Evolutionary conservation across 2,797 vertebrate genomes (phyloP), one percentile per base, ranked within the genome.

Genomic region (Anableps anableps): DNA sequence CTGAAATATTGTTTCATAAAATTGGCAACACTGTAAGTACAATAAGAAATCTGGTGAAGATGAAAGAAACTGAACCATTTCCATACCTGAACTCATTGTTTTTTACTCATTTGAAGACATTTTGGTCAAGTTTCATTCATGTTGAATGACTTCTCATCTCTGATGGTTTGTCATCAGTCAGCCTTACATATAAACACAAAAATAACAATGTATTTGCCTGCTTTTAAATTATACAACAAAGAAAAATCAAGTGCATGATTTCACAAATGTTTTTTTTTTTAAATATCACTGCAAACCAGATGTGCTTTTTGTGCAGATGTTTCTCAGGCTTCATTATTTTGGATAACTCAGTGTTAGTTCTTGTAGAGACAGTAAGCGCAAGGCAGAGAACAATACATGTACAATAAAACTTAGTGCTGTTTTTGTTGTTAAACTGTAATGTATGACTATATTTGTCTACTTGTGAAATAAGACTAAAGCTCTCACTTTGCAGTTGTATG

Each of bases 61-160:
- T 70, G 21, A 77, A 62, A 76, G 36, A 36, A 81, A 78, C 11
- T 34, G 41, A 83, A 80, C 70, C 16, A 31, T 83, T 85, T 87
- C 75, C 50, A 83, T 84, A 85, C 62, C 73, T 83, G 51, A 88
- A 79, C 75, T 84, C 70, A 83, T 75, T 16, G 48, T 74, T 21
- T 64, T 14, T 31, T 58, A 73, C 3, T 64, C 43, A 72, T 86
- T 79, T 45, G 0, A 82, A 75, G 43, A n/a, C 36, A 80, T 83
- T 79, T 85, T 50, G 31, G 83, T 81, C 5, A 3, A 78, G 83
- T 91, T 85, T 91, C 84, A 93, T 93, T 93, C 92, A 93, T 86
- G 89, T 92, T 92, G 90, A 92, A 91, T 93, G 90, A 74, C 75
- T 14, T 89, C 86, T 89, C 72, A 82, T 85, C 41, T 86, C 45